Evolutionary conservation across 1,140 invertebrate genomes (phyloP).

Genomic region (Megalopta genalis): DNA sequence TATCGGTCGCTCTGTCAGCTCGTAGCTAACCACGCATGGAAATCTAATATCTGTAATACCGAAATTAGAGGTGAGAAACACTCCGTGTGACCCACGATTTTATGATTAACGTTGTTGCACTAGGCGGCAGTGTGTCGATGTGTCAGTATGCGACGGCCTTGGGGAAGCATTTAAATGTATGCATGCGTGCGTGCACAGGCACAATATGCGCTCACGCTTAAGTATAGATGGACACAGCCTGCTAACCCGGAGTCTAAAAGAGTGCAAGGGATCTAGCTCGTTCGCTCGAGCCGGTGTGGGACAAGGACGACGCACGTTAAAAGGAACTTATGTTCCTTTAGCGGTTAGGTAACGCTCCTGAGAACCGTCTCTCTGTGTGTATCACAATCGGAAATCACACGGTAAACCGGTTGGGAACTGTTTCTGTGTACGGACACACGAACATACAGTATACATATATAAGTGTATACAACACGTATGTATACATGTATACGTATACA

Average conservation of each 20-base stretch:
- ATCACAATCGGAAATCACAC: slow-evolving; percentile 59
- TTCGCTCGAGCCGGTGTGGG: slow-evolving; percentile 58
- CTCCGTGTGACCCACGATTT: slow-evolving; percentile 54
- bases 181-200: slow-evolving; percentile 50
- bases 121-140: slow-evolving; percentile 36
- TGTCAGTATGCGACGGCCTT: slow-evolving; percentile 65
- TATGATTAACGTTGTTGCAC: slow-evolving; percentile 52
- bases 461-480: neutral
- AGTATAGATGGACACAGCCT: slow-evolving; percentile 55
- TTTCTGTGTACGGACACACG: slow-evolving; percentile 3
- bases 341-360: slow-evolving; percentile 42
- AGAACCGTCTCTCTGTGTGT: slow-evolving; percentile 44
- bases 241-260: slow-evolving; percentile 66
- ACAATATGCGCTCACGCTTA: slow-evolving; percentile 56
- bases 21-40: neutral
- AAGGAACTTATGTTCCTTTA: slow-evolving; percentile 63
- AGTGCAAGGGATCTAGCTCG: slow-evolving; percentile 66
- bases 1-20: neutral
- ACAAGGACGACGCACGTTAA: slow-evolving; percentile 64
- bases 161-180: slow-evolving; percentile 67
- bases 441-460: neutral
- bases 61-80: slow-evolving; percentile 30
- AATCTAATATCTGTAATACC: slow-evolving; percentile 22
- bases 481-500: neutral
- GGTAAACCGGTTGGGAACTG: slow-evolving; percentile 55